phyloP scores from a whole-genome alignment of 2,888 invertebrate species.

The Melanotus villosus region DNA sequence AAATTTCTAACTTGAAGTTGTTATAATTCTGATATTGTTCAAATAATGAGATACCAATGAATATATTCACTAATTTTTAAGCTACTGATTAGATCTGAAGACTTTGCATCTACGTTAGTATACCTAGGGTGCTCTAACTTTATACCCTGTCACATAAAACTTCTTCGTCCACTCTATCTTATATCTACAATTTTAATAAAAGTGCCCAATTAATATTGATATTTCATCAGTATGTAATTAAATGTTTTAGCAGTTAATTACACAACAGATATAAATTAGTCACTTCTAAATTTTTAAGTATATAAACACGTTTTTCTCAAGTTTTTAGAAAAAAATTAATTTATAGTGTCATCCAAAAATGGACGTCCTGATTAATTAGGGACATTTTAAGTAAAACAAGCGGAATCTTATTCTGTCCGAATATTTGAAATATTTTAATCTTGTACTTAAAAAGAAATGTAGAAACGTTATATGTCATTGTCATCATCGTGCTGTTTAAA shows the following conservation, averaged over 20 bases:
- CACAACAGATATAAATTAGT: not conserved
- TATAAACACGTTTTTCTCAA: not conserved
- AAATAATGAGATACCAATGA: no score
- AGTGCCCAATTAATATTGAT: no score
- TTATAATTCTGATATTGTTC: no score
- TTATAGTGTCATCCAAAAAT: conserved; percentile 6
- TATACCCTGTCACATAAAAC: no score
- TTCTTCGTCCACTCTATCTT: no score
- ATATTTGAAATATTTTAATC: conserved; percentile 18
- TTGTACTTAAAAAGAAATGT: not conserved
- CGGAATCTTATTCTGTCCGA: conserved; percentile 5
- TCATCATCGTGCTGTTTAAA: not conserved
- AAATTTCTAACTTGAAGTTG: no score
- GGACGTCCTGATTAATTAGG: conserved; percentile 8
- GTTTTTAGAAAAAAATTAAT: not conserved
- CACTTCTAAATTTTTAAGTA: not conserved
- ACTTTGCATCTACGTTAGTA: no score
- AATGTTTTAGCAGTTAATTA: not conserved
- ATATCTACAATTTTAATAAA: no score
- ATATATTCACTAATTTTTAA: no score
- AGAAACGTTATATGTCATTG: not conserved
- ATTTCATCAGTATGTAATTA: not conserved
- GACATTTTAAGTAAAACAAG: conserved; percentile 4
- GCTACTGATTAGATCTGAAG: no score
- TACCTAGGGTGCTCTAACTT: no score